A percentile compares a stretch with the other conserved stretches of the same genome.
phyloP scores from a whole-genome alignment of 2,113 vertebrate species.

The Helogale parvula region DNA sequence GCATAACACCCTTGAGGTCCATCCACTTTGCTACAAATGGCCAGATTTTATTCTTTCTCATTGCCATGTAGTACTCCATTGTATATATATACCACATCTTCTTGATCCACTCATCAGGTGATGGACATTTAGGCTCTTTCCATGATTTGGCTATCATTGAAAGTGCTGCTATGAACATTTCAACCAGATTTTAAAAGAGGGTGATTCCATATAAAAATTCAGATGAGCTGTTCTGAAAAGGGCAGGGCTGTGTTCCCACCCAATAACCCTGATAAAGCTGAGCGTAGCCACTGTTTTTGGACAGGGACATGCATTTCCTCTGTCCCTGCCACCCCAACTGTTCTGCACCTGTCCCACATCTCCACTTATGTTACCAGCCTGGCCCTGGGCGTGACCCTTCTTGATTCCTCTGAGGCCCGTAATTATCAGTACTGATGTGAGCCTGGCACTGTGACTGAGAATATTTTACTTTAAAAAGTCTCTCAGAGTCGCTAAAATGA shows the following conservation, averaged over 20 bases:
- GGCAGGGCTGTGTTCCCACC: neutral
- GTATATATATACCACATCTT: too few species aligned
- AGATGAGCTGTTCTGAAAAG: neutral
- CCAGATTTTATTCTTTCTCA: too few species aligned
- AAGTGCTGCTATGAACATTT: too few species aligned
- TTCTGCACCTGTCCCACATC: neutral
- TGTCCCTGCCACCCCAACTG: accelerated
- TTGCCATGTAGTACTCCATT: too few species aligned
- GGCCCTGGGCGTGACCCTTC: neutral
- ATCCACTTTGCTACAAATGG: too few species aligned
- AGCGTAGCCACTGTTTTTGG: neutral
- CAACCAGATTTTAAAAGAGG: neutral
- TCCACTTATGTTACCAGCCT: neutral
- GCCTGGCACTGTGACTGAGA: neutral
- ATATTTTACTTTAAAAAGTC: neutral
- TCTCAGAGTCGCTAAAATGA: neutral
- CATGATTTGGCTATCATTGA: too few species aligned
- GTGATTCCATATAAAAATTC: neutral
- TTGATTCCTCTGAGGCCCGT: accelerated
- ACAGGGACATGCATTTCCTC: neutral
- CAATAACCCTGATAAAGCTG: neutral
- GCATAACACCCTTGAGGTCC: too few species aligned
- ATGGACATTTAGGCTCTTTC: too few species aligned
- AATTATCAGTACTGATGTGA: neutral
- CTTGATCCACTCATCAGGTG: too few species aligned